A percentile compares a stretch with the other conserved stretches of the same genome.
Evolutionary conservation across 1,140 invertebrate genomes (phyloP).

Genomic region (Micrasema longulum): DNA sequence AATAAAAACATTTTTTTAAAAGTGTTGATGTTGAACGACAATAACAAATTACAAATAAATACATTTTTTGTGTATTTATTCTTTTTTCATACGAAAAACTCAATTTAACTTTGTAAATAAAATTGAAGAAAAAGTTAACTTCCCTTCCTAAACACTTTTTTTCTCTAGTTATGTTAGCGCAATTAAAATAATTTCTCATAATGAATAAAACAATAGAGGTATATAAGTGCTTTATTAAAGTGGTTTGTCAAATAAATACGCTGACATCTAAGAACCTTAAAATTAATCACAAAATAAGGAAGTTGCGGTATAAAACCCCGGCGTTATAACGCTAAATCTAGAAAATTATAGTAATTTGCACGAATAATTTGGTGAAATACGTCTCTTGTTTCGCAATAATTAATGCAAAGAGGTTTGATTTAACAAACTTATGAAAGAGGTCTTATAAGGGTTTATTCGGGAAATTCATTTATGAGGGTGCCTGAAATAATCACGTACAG

Average conservation of each 20-base stretch:
- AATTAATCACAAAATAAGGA: slow-evolving; percentile 10
- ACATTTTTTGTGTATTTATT: too few species aligned
- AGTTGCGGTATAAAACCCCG: not conserved
- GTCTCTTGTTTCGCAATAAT: slow-evolving; percentile 8
- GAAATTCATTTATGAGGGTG: not conserved
- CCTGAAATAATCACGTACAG: not conserved
- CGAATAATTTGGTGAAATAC: slow-evolving; percentile 6
- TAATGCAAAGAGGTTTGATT: slow-evolving; percentile 3
- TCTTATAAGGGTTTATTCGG: not conserved
- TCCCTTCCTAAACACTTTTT: too few species aligned
- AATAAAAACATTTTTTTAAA: too few species aligned
- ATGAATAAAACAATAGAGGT: too few species aligned
- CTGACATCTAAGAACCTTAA: slow-evolving; percentile 1
- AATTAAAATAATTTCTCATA: too few species aligned
- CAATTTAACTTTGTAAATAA: too few species aligned
- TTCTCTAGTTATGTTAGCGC: too few species aligned
- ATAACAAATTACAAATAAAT: too few species aligned
- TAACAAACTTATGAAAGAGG: not conserved
- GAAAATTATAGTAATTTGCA: slow-evolving; percentile 5
- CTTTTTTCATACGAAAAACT: too few species aligned
- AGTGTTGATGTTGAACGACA: too few species aligned
- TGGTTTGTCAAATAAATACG: slow-evolving; percentile 18
- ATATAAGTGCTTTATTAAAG: too few species aligned
- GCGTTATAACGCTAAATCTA: not conserved
- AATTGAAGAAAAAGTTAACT: too few species aligned